phyloP scores from a whole-genome alignment of 1,140 invertebrate genomes.

The Acromyrmex echinatior region DNA sequence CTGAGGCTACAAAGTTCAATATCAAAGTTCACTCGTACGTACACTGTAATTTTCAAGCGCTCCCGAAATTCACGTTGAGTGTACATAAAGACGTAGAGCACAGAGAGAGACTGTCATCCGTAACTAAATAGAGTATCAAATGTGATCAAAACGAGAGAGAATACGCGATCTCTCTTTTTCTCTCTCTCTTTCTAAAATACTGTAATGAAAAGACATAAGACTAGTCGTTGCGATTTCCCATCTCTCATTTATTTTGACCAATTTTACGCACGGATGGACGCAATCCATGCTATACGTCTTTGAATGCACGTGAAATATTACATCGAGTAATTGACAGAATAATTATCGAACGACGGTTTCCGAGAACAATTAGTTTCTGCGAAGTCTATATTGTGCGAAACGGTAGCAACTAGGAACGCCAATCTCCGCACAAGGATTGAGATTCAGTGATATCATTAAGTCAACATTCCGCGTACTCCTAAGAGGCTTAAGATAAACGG shows the following conservation, averaged over 20 bases:
- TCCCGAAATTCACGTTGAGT: not conserved
- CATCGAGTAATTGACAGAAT: conserved; percentile 40
- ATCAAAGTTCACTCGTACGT: conserved; percentile 8
- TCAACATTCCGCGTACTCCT: conserved; percentile 36
- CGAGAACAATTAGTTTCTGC: not conserved
- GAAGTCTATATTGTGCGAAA: not conserved
- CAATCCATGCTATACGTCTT: no score
- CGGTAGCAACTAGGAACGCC: not conserved
- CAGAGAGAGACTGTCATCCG: no score
- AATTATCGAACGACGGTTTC: not conserved
- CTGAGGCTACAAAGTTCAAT: not conserved
- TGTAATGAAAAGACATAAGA: no score
- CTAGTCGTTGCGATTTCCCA: no score
- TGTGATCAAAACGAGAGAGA: no score
- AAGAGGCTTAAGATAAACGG: conserved; percentile 57
- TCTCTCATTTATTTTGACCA: no score
- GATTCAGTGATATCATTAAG: conserved; percentile 62
- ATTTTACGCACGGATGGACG: no score
- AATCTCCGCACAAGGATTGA: not conserved
- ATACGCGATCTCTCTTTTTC: no score
- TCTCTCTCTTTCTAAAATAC: no score
- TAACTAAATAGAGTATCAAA: no score
- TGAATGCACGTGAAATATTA: not conserved
- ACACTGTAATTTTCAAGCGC: not conserved
- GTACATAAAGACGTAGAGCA: no score